Evolutionary conservation across 2,888 invertebrate genomes (phyloP).

Genomic region (Eucriotettix oculatus): DNA sequence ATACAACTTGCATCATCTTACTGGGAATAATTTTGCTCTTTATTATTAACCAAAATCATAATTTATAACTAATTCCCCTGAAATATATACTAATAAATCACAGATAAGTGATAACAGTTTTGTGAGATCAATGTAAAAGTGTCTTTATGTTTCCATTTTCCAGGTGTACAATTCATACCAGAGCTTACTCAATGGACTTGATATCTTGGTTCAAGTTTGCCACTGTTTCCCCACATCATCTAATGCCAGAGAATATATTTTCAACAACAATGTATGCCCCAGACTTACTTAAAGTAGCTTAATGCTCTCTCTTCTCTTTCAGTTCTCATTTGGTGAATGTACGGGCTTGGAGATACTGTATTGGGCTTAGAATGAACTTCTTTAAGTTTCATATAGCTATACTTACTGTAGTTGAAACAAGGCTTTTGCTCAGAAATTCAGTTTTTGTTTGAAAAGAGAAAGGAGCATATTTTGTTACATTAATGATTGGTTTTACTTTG

Average conservation of each 20-base stretch:
- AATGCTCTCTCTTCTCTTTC: constrained; percentile 7
- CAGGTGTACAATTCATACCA: constrained; percentile 53
- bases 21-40: no score
- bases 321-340: constrained; percentile 7
- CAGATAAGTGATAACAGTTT: neutral
- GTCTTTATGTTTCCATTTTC: constrained; percentile 3
- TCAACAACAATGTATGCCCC: constrained; percentile 14
- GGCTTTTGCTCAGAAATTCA: no score
- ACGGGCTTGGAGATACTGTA: constrained; percentile 1
- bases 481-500: no score
- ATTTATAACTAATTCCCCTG: no score
- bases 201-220: constrained; percentile 49
- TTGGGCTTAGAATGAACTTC: neutral
- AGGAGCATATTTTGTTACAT: no score
- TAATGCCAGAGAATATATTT: constrained; percentile 11
- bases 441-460: no score
- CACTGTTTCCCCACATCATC: constrained; percentile 30
- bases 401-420: no score
- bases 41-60: no score
- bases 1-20: no score
- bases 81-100: no score
- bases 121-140: neutral
- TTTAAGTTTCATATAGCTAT: neutral
- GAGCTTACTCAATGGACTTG: constrained; percentile 44
- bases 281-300: constrained; percentile 11